A percentile compares a stretch with the other conserved stretches of the same genome.
These are phyloP conservation scores for Dipodomys stephensi DNA, from an alignment of 2,113 vertebrate species.

Conservation along the genomic window DNA sequence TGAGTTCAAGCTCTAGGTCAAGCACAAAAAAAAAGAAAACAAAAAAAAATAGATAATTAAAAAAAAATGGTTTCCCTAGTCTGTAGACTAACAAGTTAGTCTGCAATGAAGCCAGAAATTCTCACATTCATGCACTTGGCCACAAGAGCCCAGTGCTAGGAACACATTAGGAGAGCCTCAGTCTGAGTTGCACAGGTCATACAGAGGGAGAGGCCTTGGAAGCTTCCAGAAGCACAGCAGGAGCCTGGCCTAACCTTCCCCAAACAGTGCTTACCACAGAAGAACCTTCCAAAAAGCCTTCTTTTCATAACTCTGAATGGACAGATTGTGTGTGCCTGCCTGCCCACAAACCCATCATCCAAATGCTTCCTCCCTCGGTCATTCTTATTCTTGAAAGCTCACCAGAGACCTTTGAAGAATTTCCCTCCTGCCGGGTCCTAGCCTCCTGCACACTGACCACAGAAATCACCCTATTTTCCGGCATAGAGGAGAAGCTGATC, in stretches of 20 bases:
- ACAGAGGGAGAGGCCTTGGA: background rate
- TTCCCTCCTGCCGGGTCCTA: background rate
- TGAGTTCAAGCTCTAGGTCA: no score
- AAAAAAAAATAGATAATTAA: no score
- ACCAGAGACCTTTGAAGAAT: background rate
- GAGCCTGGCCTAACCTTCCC: rapidly evolving
- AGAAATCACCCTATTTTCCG: background rate
- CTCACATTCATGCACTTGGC: background rate
- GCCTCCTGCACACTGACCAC: background rate
- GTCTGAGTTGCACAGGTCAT: background rate
- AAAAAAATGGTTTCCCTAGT: no score
- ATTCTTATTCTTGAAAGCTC: background rate
- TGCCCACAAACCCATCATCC: background rate
- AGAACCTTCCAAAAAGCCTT: background rate
- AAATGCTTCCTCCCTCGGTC: background rate
- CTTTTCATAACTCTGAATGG: background rate
- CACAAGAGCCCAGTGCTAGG: no score
- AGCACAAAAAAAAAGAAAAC: no score
- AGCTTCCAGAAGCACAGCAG: background rate
- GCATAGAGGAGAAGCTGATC: background rate
- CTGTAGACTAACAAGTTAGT: no score
- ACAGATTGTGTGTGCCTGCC: background rate
- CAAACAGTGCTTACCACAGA: background rate
- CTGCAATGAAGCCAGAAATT: background rate
- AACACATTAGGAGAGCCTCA: rapidly evolving